Conservation (phyloP, 2,113 vertebrate species). For the Sturnira hondurensis region DNA sequence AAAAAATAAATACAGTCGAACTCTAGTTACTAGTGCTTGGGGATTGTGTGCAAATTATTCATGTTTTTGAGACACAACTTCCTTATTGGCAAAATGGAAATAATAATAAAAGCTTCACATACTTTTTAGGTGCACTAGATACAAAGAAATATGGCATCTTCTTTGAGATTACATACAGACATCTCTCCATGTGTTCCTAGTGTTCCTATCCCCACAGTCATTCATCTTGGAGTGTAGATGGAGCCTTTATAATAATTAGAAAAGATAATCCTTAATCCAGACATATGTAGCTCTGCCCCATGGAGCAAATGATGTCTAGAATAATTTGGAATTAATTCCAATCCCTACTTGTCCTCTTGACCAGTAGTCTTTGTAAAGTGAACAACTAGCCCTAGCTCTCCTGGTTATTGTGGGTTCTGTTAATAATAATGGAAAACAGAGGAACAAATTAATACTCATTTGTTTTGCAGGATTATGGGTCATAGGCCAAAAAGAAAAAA, state of each 20-base stretch:
- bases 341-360: not conserved
- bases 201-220: not conserved
- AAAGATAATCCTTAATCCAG: conserved; percentile 15
- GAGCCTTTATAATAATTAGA: conserved; percentile 43
- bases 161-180: not conserved
- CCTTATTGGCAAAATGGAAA: not conserved
- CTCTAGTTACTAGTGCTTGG: not conserved
- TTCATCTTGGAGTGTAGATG: not conserved
- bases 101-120: not conserved
- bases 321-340: conserved; percentile 50
- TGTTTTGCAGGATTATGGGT: conserved; percentile 23
- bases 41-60: not conserved
- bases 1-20: not conserved
- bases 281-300: not conserved
- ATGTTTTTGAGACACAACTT: conserved; percentile 9
- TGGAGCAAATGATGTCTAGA: conserved; percentile 35
- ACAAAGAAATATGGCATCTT: not conserved
- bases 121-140: not conserved
- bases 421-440: conserved; percentile 45
- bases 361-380: conserved; percentile 1
- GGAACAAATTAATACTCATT: conserved; percentile 23
- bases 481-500: conserved; percentile 5
- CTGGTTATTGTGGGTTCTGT: not conserved
- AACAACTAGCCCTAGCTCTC: not conserved
- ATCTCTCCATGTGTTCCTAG: not conserved